Evolutionary conservation across 1,140 invertebrate species (phyloP), one percentile per base, ranked within the genome.

Genomic region (Papilio polyxenes): DNA sequence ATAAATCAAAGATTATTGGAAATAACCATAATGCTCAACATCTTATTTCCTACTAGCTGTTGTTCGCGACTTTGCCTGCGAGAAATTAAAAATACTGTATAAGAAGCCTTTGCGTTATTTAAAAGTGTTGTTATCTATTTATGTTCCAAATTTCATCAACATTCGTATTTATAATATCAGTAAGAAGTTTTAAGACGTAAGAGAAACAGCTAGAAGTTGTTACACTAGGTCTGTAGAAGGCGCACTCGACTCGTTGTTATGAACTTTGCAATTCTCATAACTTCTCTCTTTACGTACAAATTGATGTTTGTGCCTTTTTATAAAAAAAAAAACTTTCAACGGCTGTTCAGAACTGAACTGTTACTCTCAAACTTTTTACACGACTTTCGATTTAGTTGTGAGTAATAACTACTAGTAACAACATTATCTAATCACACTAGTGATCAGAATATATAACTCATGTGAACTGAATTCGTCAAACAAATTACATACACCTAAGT

Each of bases 261-360:
- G 49, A 49, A 53, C 48, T 75, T 75, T 77, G 20, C 44, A 77
- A 56, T 77, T 77, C 53, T 37, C 75, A 77, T 77, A 77, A 77
- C 75, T 77, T 31, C n/a, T 17, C 48, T 53, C 75, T 77, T 53
- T 49, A 77, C 49, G 15, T 53, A 77, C 49, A 77, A 77, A 77
- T 77, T 77, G 49, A 77, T 77, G 23, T 53, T 56, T 51, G 23
- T 53, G 49, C 44, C 49, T 31, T 49, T 75, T 77, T 44, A 56
- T 56, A 44, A 44, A 44, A 44, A 44, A 48, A 48, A 44, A 75
- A 75, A 75, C 74, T 75, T 75, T 48, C 15, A 48, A 75, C 44
- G 11, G 74, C 65, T 72, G 31, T 72, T 72, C 65, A 5, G 3
- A 72, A 37, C 23, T 2, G 31, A 65, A 56, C 13, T 56, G 15